These are phyloP conservation scores for Cremastinae sp. DNA, from an alignment of 2,888 invertebrate species.

Conservation along the genomic window DNA sequence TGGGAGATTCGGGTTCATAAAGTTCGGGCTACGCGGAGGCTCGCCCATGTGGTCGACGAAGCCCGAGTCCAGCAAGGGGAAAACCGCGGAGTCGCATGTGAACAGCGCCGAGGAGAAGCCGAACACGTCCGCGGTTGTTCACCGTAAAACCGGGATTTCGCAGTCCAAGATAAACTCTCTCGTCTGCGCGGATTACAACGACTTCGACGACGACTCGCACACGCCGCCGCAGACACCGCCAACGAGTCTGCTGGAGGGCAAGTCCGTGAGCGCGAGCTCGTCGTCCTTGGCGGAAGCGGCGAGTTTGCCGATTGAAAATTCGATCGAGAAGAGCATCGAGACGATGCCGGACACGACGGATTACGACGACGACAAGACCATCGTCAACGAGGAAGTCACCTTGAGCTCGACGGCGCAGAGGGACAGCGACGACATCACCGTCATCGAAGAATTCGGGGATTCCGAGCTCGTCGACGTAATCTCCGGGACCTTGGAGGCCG, in stretches of 20 bases:
- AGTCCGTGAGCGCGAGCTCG: constrained; percentile 62
- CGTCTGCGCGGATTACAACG: constrained; percentile 84
- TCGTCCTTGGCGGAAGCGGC: constrained; percentile 63
- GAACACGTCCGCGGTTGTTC: constrained; percentile 77
- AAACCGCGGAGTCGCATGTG: constrained; percentile 76
- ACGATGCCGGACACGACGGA: constrained; percentile 82
- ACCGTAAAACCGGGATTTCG: constrained; percentile 76
- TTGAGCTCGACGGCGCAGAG: constrained; percentile 83
- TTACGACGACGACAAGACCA: constrained; percentile 83
- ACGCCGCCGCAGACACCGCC: constrained; percentile 83
- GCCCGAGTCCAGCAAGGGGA: constrained; percentile 78
- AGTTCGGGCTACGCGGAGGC: constrained; percentile 85
- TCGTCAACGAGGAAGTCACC: constrained; percentile 83
- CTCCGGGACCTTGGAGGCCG: constrained; percentile 84
- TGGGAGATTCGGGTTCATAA: constrained; percentile 83
- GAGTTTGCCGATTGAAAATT: constrained; percentile 73
- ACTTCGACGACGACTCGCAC: constrained; percentile 84
- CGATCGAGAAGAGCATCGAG: constrained; percentile 81
- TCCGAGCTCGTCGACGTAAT: constrained; percentile 83
- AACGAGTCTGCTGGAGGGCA: constrained; percentile 66
- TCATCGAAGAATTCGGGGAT: constrained; percentile 83
- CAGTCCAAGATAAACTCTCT: constrained; percentile 81
- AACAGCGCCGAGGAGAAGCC: constrained; percentile 80
- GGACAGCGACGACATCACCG: constrained; percentile 83
- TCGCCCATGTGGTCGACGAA: constrained; percentile 85